Base-by-base conservation (phyloP, 2,888 invertebrate genomes). In the Pediacus dermestoides region DNA sequence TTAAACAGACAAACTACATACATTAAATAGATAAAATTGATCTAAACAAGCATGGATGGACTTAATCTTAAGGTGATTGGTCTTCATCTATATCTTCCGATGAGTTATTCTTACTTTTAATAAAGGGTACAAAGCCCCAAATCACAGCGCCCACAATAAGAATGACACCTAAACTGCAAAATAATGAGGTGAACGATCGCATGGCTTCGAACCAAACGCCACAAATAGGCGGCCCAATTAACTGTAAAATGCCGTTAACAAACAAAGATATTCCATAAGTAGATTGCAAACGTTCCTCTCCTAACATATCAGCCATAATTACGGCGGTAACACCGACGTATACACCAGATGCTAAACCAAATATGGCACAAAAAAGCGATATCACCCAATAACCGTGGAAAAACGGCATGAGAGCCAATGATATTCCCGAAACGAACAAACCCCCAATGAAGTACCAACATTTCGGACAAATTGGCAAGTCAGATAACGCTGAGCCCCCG, bases 321-420 rank as follows among this genome's bases (percentile, higher is more conserved):
- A 90, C 81, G 1, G 90, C 88, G 0, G 88, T 88, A 8, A 90
- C 82, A 2, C 90, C 90, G 0, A 88, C 87, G 63, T 89, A 90
- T 2, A 85, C 78, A 6, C 90, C 90, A 0, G 89, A 88, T 2
- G 88, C 84, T 9, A 90, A 68, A 1, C 90, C 90, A 58, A 89
- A 90, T 1, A 85, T 59, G 0, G 82, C 80, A 64, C 88, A 89
- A 60, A 81, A 83, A 15, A 76, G 71, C 32, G 83, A 78, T 1
- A 88, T 75, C 30, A 75, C 72, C 0, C 69, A 61, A 61, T 86
- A 90, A 22, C 74, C 74, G 0, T 69, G 62, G n/a, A 81, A 78
- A 14, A 85, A 66, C 0, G 89, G 89, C 46, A 89, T 69, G 16
- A 84, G 59, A 0, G 84, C 74, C 37, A 90, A 67, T 22, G 87